Conservation (phyloP, 2,888 invertebrate species). For the Leptothorax acervorum region DNA sequence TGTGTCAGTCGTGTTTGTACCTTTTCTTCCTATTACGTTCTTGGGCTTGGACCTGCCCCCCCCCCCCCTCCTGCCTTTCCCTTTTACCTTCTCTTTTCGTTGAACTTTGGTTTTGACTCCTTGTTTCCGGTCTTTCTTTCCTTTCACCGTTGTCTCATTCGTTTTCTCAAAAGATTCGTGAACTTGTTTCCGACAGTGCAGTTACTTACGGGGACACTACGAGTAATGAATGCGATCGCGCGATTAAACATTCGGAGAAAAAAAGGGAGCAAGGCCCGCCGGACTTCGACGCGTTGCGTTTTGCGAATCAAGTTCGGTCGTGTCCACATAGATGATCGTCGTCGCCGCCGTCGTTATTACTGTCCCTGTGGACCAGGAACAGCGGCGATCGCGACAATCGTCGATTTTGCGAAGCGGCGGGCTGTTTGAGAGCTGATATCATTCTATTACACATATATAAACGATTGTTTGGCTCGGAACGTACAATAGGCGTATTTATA, state of each 20-base stretch:
- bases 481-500: conserved; percentile 65
- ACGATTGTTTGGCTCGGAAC: conserved; percentile 58
- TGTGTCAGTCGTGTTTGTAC: conserved; percentile 12
- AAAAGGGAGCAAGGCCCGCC: conserved; percentile 38
- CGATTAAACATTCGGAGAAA: conserved; percentile 38
- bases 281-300: conserved; percentile 7
- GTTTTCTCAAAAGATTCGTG: conserved; percentile 41
- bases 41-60: not conserved
- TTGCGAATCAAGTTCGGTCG: conserved; percentile 61
- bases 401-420: conserved; percentile 30
- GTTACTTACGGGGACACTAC: conserved; percentile 62
- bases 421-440: conserved; percentile 52
- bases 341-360: conserved; percentile 2
- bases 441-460: conserved; percentile 42
- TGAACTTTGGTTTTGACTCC: conserved; percentile 44
- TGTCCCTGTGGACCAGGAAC: not conserved
- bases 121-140: conserved; percentile 62
- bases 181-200: conserved; percentile 53
- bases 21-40: not conserved
- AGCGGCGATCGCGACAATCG: conserved; percentile 7
- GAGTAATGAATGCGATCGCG: conserved; percentile 57
- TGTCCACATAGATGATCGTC: conserved; percentile 43
- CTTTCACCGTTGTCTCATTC: conserved; percentile 57
- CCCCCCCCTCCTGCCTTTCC: not conserved
- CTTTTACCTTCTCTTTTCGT: conserved; percentile 35